Conservation (phyloP, 2,888 invertebrate genomes). For the Mechanitis mazaeus region DNA sequence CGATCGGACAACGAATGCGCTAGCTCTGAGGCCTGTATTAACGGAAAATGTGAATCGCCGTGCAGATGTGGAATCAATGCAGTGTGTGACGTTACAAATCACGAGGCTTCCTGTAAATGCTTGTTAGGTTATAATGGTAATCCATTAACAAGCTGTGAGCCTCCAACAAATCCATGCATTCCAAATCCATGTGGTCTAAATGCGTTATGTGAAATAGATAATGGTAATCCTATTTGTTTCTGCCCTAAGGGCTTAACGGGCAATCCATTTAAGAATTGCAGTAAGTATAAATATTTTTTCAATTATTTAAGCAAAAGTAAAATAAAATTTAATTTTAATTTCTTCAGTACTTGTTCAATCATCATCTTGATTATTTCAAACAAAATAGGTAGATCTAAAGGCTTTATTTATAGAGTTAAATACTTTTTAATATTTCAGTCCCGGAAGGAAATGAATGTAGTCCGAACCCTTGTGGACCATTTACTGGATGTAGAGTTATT, state of each 20-base stretch:
- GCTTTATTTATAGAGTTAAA: background rate
- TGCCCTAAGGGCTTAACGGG: conserved; percentile 93
- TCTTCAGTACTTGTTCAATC: no score
- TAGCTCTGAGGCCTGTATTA: conserved; percentile 85
- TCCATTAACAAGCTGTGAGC: conserved; percentile 82
- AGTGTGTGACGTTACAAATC: conserved; percentile 87
- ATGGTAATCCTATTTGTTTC: conserved; percentile 91
- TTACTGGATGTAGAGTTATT: conserved; percentile 88
- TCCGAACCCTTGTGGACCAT: conserved; percentile 89
- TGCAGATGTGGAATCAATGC: conserved; percentile 88
- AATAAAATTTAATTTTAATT: background rate
- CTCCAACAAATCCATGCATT: conserved; percentile 85
- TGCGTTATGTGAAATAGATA: conserved; percentile 89
- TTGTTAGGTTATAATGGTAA: conserved; percentile 88
- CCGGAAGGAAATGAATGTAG: conserved; percentile 91
- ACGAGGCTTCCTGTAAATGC: conserved; percentile 88
- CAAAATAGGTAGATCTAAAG: background rate
- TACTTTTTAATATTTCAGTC: conserved; percentile 70
- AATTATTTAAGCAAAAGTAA: background rate
- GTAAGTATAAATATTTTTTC: conserved; percentile 77
- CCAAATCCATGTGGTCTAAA: conserved; percentile 93
- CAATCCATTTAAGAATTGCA: conserved; percentile 93
- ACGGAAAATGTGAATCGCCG: conserved; percentile 85
- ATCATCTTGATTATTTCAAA: no score
- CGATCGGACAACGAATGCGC: conserved; percentile 83